Percentiles rank a stretch among this genome's conserved stretches.
Evolutionary conservation across 2,113 vertebrate species (phyloP).

Genomic region (Phoenicopterus ruber): DNA sequence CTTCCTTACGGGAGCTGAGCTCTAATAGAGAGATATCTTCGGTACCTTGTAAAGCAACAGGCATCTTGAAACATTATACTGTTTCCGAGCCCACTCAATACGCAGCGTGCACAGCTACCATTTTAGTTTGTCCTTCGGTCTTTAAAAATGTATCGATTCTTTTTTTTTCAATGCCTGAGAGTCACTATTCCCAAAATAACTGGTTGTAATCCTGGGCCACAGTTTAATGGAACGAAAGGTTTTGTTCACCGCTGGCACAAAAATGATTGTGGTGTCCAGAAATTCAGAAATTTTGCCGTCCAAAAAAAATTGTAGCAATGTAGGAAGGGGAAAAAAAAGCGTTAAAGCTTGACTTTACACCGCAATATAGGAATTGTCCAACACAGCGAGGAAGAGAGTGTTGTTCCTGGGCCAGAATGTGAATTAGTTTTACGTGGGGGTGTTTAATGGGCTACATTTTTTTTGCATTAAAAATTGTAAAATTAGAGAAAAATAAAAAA

Average conservation of each 20-base stretch:
- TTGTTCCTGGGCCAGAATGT: neutral
- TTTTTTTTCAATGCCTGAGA: neutral
- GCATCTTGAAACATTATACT: neutral
- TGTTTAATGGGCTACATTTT: neutral
- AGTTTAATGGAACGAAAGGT: neutral
- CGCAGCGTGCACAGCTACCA: neutral
- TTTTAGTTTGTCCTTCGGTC: neutral
- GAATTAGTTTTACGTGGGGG: neutral
- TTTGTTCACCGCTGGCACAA: neutral
- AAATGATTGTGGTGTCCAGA: neutral
- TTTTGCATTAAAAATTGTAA: neutral
- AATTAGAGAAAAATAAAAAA: neutral
- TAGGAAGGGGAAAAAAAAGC: fast-evolving
- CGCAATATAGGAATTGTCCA: neutral
- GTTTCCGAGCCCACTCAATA: neutral
- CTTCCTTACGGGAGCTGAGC: neutral
- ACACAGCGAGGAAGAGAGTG: neutral
- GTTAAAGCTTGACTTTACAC: neutral
- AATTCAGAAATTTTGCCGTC: neutral
- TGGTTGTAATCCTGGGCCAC: neutral
- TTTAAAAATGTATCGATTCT: neutral
- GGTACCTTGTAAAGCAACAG: neutral
- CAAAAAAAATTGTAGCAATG: neutral
- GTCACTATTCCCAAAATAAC: neutral
- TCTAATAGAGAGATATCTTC: neutral